Conservation (phyloP, 2,797 vertebrate species). For the Bradypodion ventrale region DNA sequence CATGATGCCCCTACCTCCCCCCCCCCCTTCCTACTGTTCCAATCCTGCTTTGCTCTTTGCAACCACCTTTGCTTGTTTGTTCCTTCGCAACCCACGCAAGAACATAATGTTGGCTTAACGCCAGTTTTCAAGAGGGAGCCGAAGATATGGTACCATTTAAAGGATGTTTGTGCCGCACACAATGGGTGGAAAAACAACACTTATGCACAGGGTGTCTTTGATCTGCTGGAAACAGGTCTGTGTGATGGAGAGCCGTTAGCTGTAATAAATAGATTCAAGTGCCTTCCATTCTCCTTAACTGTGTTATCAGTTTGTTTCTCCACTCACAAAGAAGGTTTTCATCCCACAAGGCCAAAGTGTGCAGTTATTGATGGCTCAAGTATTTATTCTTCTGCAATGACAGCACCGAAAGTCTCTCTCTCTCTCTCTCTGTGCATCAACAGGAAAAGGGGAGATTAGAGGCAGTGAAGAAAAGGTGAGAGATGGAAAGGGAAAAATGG, state of each 20-base stretch:
- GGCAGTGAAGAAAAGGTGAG: conserved; percentile 23
- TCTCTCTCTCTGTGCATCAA: conserved; percentile 22
- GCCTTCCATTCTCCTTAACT: conserved; percentile 54
- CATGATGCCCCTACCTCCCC: not conserved
- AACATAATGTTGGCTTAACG: conserved; percentile 64
- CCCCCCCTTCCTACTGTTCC: conserved; percentile 25
- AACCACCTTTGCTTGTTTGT: conserved; percentile 56
- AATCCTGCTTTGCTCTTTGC: conserved; percentile 36
- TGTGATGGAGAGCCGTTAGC: conserved; percentile 66
- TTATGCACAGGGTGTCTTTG: conserved; percentile 65
- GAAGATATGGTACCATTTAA: conserved; percentile 65
- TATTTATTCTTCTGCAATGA: conserved; percentile 58
- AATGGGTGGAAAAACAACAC: conserved; percentile 60
- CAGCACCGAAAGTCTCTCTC: conserved; percentile 53
- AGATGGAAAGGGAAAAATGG: conserved; percentile 47
- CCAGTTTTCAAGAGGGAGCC: conserved; percentile 60
- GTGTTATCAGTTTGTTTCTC: conserved; percentile 38
- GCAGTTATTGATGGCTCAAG: conserved; percentile 61
- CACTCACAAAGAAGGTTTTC: conserved; percentile 53
- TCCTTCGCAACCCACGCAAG: conserved; percentile 62
- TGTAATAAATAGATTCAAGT: conserved; percentile 67
- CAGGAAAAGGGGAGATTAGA: conserved; percentile 17
- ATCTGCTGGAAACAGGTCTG: conserved; percentile 69
- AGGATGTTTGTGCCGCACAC: conserved; percentile 69
- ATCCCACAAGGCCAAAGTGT: conserved; percentile 52